Evolutionary conservation across 2,113 vertebrate genomes (phyloP), one percentile per base, ranked within the genome.

Genomic region (Grus americana): DNA sequence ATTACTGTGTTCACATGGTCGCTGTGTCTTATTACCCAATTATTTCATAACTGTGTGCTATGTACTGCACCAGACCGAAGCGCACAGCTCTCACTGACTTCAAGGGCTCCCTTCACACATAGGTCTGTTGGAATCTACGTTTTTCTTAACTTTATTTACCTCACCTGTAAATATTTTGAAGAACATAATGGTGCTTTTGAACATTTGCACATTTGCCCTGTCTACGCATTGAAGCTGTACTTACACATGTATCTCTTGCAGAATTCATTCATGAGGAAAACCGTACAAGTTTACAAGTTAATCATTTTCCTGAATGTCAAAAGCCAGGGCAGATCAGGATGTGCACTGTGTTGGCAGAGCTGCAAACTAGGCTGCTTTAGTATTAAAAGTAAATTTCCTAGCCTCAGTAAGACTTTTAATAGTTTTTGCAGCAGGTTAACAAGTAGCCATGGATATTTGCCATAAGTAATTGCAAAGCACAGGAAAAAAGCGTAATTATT

Each of bases 221-320:
- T 79, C 81, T 96, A 90, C 20, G 4, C 68, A 80, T 36, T 86
- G 86, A 89, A 90, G 83, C 61, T 87, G 85, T 94, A 75, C 79
- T 94, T 94, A 97, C 87, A 97, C 54, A 42, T 83, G 92, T 94
- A 95, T 89, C 92, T 95, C 82, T 89, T 92, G 91, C 92, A 97
- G 95, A 94, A 95, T 89, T 95, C 96, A 97, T 97, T 97, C 96
- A 97, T 92, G 95, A 97, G 89, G 96, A 97, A 97, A 96, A 94
- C 76, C 36, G 52, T 66, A 91, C 85, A 94, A 87, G 94, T 58
- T 74, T 66, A 74, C 47, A 86, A 86, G 97, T 97, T 97, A 97
- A 97, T 97, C 1, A 97, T 97, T 97, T 74, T 68, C 94, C 86
- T 81, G 91, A 86, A 93, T 82, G 92, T 86, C 94, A 95, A 92